phyloP scores from a whole-genome alignment of 2,888 invertebrate species.

The Hemicrepidius hirtus region DNA sequence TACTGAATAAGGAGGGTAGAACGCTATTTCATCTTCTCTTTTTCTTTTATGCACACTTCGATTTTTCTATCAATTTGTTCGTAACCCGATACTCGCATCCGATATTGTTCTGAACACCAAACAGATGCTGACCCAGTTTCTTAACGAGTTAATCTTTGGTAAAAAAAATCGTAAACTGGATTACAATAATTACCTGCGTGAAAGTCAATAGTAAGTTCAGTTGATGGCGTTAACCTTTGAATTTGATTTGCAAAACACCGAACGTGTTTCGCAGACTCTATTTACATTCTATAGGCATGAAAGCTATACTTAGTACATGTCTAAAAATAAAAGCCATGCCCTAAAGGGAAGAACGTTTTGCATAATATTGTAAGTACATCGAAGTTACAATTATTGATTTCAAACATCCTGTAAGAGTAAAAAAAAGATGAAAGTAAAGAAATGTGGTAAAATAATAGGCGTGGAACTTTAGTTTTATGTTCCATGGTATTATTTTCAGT shows the following conservation, averaged over 20 bases:
- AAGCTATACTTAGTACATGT: constrained; percentile 1
- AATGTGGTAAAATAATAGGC: not conserved
- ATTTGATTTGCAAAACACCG: not conserved
- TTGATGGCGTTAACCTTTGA: constrained; percentile 7
- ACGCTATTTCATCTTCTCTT: no score
- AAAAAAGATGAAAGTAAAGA: not conserved
- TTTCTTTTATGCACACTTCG: no score
- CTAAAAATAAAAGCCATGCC: no score
- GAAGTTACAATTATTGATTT: not conserved
- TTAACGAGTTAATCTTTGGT: not conserved
- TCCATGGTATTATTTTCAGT: no score
- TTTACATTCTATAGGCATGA: not conserved
- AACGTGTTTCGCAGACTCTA: no score
- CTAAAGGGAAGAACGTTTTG: no score
- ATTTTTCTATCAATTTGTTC: no score
- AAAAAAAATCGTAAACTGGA: not conserved
- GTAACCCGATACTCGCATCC: no score
- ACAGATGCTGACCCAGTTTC: not conserved
- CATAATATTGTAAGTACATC: no score
- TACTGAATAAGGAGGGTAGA: no score
- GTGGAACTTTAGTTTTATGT: no score
- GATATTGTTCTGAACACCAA: no score
- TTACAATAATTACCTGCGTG: constrained; percentile 4
- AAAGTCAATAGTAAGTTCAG: constrained; percentile 7
- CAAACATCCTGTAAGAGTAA: not conserved